Conservation (phyloP, 1,140 invertebrate species). For the Proctacanthus coquilletti region DNA sequence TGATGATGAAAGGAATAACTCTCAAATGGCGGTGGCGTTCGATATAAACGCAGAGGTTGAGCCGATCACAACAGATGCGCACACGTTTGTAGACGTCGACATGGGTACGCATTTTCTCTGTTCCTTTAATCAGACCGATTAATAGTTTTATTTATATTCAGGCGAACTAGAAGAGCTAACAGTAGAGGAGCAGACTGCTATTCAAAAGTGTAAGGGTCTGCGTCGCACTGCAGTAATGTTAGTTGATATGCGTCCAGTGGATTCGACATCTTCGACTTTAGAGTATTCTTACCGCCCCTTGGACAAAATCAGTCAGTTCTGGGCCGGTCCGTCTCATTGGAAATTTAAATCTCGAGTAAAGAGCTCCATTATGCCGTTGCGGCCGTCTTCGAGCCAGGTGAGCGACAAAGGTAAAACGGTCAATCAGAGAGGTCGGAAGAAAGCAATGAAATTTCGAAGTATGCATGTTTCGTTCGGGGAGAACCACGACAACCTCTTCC, state of each 20-base stretch:
- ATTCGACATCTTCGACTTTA: conserved; percentile 15
- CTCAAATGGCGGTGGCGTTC: conserved; percentile 18
- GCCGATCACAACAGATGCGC: conserved; percentile 17
- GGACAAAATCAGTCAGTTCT: conserved; percentile 27
- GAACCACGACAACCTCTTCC: conserved; percentile 14
- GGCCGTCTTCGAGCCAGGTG: not conserved
- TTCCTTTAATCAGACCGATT: conserved; percentile 1
- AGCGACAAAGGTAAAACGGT: not conserved
- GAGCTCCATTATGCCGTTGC: too few relatives aligned
- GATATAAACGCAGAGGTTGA: conserved; percentile 27
- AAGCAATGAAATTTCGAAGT: conserved; percentile 3
- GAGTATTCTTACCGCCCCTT: conserved; percentile 28
- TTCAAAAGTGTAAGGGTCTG: conserved; percentile 19
- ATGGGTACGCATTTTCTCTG: conserved; percentile 7
- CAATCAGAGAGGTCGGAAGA: not conserved
- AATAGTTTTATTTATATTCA: not conserved
- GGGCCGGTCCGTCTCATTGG: conserved; percentile 29
- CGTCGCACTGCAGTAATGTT: conserved; percentile 18
- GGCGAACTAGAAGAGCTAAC: conserved; percentile 6
- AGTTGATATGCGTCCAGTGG: conserved; percentile 23
- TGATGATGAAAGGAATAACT: not conserved
- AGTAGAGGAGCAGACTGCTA: conserved; percentile 16
- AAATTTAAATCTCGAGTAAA: too few relatives aligned
- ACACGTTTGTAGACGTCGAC: conserved; percentile 14
- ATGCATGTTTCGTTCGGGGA: conserved; percentile 14